Evolutionary conservation across 1,140 invertebrate species (phyloP), one percentile per base, ranked within the genome.

Genomic region (Heliconius hermathena): DNA sequence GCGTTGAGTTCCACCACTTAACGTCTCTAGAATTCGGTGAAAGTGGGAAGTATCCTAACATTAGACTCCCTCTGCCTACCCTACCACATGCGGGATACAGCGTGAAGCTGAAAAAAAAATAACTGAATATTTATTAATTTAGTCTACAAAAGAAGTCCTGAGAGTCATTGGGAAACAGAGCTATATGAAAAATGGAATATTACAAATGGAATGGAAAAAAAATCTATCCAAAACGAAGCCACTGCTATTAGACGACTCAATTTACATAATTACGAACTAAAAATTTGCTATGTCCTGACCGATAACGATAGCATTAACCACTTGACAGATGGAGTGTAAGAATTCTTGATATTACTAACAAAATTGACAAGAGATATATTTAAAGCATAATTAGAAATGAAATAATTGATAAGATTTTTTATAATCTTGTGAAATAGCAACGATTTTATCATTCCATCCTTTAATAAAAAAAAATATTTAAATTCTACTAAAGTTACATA

Each of bases 231-330:
- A 29, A 66, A 66, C 60, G 82, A 85, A 38, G 73, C 85, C 0
- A 87, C 83, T 16, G 82, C 91, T 49, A 71, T 90, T 70, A 89
- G 93, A 79, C 88, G 95, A 82, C 84, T 87, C 13, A 87, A 95
- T 88, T 85, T 96, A 60, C 74, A 87, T n/a, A 83, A 86, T 72
- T 88, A 84, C 79, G 79, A 88, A 79, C 88, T 96, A 72, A 92
- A 86, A 16, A 93, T 95, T 49, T 94, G 93, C 76, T 92, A 95
- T 70, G 95, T 96, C 1, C 87, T 96, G 4, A 96, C 96, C 8
- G 88, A 96, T 85, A 95, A 95, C 38, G 94, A 96, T 78, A 95
- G 95, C 33, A 91, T 96, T 16, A 94, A 96, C 81, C 96, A 96
- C 88, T 89, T 96, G 60, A 94, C 91, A 8, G 96, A 96, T 90